These are phyloP conservation scores for Octodonta nipae DNA, from an alignment of 2,888 invertebrate genomes.

Conservation along the genomic window DNA sequence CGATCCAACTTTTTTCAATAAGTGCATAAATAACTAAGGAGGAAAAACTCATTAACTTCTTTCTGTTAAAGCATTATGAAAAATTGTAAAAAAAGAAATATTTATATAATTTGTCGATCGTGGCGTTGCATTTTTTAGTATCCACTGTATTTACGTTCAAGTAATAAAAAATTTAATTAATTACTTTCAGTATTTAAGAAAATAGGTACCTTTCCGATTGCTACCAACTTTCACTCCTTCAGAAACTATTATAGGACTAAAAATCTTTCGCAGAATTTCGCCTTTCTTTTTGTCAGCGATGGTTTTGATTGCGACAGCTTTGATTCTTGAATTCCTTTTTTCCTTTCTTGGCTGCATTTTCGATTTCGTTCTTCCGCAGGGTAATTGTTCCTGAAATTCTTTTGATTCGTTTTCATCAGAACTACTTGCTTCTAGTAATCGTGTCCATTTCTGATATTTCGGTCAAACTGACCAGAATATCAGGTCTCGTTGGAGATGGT, in stretches of 20 bases:
- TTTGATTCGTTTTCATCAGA: conserved; percentile 30
- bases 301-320: conserved; percentile 38
- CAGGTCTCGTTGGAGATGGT: conserved; percentile 12
- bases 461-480: conserved; percentile 20
- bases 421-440: conserved; percentile 22
- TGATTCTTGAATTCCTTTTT: conserved; percentile 24
- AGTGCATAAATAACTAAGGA: too few species aligned
- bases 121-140: too few species aligned
- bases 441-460: conserved; percentile 27
- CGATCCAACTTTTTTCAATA: too few species aligned
- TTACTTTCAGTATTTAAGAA: conserved; percentile 1
- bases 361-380: conserved; percentile 23
- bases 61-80: too few species aligned
- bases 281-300: conserved; percentile 58
- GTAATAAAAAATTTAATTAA: not conserved
- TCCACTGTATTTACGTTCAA: too few species aligned
- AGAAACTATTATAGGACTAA: conserved; percentile 44
- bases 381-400: conserved; percentile 24
- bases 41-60: too few species aligned
- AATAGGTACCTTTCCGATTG: conserved; percentile 39
- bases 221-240: conserved; percentile 55
- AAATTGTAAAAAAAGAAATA: too few species aligned
- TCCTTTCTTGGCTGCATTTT: conserved; percentile 16
- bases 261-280: conserved; percentile 51
- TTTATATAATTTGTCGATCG: too few species aligned